phyloP scores from a whole-genome alignment of 2,888 invertebrate species.

The Apamea monoglypha region DNA sequence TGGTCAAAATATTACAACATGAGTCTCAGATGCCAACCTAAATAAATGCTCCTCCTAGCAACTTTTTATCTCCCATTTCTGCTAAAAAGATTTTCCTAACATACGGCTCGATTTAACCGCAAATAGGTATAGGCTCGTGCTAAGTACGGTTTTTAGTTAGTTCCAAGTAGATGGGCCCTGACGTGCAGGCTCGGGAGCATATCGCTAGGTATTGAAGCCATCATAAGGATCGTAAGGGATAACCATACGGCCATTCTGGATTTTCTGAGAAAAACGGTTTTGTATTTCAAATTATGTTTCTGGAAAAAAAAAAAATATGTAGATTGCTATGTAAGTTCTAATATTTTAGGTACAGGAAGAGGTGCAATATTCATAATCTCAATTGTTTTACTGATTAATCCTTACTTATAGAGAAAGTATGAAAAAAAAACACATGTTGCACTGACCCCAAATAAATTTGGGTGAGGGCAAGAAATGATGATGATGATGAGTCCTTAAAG shows the following conservation, averaged over 20 bases:
- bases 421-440: too few relatives aligned
- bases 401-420: neutral
- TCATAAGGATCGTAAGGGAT: constrained; percentile 1
- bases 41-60: neutral
- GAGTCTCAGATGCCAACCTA: constrained; percentile 4
- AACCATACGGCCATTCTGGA: neutral
- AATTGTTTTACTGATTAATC: neutral
- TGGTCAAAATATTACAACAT: neutral
- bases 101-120: constrained; percentile 19
- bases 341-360: neutral
- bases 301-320: neutral
- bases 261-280: constrained; percentile 19
- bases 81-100: constrained; percentile 13
- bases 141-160: constrained; percentile 28
- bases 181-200: constrained; percentile 5
- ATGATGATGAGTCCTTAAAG: too few relatives aligned
- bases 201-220: constrained; percentile 25
- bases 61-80: neutral
- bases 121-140: constrained; percentile 12
- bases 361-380: neutral
- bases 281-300: neutral
- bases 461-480: too few relatives aligned
- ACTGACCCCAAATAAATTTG: too few relatives aligned
- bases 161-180: constrained; percentile 16
- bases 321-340: neutral